Conservation (phyloP, 2,888 invertebrate genomes). For the Morpho deidamia region DNA sequence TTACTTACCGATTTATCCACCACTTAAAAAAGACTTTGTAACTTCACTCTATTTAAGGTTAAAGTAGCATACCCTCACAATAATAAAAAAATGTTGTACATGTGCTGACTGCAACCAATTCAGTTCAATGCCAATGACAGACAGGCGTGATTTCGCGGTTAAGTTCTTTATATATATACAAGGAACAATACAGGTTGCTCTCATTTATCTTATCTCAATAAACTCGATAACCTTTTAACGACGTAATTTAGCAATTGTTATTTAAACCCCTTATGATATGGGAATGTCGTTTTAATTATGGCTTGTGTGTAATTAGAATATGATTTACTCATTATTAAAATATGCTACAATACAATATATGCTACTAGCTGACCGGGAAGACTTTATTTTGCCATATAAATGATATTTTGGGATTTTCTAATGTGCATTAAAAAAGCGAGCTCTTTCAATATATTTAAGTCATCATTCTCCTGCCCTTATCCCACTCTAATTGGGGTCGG, state of each 20-base stretch:
- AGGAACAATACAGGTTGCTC: conserved; percentile 1
- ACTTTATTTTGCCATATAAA: too few species aligned
- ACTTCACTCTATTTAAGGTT: too few species aligned
- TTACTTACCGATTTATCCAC: neutral
- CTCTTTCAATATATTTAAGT: too few species aligned
- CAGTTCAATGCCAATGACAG: conserved; percentile 5
- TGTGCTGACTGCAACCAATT: neutral
- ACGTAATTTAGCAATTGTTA: neutral
- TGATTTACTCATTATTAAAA: too few species aligned
- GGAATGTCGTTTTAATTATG: neutral
- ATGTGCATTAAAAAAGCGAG: too few species aligned
- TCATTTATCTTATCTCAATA: neutral
- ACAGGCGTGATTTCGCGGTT: conserved; percentile 2
- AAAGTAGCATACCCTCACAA: too few species aligned
- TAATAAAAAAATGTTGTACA: neutral
- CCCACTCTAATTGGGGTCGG: too few species aligned
- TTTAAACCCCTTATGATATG: neutral
- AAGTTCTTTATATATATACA: neutral
- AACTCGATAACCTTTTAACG: neutral
- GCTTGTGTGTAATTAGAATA: neutral
- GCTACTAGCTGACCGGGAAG: too few species aligned
- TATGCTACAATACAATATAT: too few species aligned
- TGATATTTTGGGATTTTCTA: too few species aligned
- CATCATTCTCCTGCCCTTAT: too few species aligned
- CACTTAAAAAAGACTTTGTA: too few species aligned